These are phyloP conservation scores for Coracopsis vasa DNA, from an alignment of 2,113 vertebrate species.

Conservation along the genomic window DNA sequence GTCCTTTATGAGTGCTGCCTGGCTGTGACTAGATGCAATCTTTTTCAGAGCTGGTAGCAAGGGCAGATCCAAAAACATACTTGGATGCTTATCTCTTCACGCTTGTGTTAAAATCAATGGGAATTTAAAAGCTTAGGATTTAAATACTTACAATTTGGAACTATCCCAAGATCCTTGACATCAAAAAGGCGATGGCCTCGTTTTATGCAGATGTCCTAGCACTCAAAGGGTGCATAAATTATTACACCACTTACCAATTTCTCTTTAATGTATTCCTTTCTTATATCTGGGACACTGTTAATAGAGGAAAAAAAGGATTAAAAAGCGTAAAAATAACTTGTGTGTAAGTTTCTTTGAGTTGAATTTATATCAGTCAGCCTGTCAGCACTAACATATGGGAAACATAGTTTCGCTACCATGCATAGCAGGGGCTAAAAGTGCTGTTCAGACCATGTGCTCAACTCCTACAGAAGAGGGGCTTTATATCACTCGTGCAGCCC, in stretches of 20 bases:
- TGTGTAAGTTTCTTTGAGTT: conserved; percentile 65
- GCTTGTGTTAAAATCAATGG: conserved; percentile 40
- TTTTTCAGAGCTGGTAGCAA: neutral
- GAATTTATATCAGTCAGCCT: conserved; percentile 69
- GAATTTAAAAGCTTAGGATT: conserved; percentile 55
- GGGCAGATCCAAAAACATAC: conserved; percentile 14
- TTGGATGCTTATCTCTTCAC: conserved; percentile 23
- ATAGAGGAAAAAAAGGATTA: conserved; percentile 58
- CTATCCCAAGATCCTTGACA: conserved; percentile 58
- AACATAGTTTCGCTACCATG: conserved; percentile 61
- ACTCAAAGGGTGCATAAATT: conserved; percentile 70
- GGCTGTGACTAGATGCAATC: neutral
- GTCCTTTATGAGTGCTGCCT: neutral
- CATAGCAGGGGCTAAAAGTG: conserved; percentile 64
- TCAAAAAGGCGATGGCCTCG: conserved; percentile 44
- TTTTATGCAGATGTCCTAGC: conserved; percentile 61
- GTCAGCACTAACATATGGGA: conserved; percentile 70
- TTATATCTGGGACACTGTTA: conserved; percentile 52
- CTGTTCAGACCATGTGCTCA: conserved; percentile 66
- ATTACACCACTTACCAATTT: conserved; percentile 56
- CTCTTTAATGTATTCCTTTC: conserved; percentile 65
- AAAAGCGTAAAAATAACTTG: conserved; percentile 63
- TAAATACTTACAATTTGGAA: conserved; percentile 58
- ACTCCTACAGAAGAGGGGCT: conserved; percentile 65
- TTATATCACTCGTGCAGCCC: conserved; percentile 52